These are phyloP conservation scores for Resseliella maxima DNA, from an alignment of 2,888 invertebrate genomes.

Conservation along the genomic window DNA sequence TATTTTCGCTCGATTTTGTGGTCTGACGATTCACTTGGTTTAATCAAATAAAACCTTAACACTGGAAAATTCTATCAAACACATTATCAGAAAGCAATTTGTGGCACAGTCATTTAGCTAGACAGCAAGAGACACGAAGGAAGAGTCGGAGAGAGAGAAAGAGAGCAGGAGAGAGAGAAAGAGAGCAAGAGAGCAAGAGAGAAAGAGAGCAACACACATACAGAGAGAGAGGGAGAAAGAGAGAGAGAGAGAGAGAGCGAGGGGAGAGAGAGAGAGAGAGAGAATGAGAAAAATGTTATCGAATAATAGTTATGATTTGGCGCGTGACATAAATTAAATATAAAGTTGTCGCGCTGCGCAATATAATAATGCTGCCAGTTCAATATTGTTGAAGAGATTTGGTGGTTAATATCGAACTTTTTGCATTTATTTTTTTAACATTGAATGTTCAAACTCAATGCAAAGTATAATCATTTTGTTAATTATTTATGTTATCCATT, in stretches of 20 bases:
- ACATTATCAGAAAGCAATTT: background rate
- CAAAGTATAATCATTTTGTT: background rate
- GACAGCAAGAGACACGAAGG: too few species aligned
- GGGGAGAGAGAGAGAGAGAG: background rate
- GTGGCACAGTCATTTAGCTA: too few species aligned
- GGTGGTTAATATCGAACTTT: too few species aligned
- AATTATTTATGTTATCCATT: constrained; percentile 21
- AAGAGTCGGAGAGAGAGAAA: too few species aligned
- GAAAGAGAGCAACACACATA: too few species aligned
- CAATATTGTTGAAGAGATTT: too few species aligned
- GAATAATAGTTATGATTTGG: background rate
- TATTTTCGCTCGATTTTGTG: background rate
- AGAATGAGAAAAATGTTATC: background rate
- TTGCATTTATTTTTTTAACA: too few species aligned
- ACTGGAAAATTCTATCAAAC: background rate
- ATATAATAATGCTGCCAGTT: too few species aligned
- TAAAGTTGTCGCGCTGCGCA: background rate
- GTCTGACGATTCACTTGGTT: background rate
- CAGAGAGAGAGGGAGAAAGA: too few species aligned
- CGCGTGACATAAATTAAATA: constrained; percentile 47
- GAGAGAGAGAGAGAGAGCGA: background rate
- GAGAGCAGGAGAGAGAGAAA: too few species aligned
- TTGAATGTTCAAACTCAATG: background rate
- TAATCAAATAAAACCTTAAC: background rate
- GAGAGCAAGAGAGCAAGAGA: too few species aligned